Conservation (phyloP, 2,888 invertebrate genomes). For the Liposcelis brunnea region DNA sequence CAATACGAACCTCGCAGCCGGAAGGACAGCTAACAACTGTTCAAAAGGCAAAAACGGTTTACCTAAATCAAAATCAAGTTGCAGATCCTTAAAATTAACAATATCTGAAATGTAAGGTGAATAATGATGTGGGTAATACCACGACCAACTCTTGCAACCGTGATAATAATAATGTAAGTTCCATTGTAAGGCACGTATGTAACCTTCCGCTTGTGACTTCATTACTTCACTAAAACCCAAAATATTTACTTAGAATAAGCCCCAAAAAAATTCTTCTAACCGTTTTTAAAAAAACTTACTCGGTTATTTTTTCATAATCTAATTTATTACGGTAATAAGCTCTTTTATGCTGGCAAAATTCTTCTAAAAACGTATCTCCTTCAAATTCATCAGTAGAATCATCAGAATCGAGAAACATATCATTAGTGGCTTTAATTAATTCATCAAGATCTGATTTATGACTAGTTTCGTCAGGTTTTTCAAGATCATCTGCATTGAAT, state of each 20-base stretch:
- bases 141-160: constrained; percentile 94
- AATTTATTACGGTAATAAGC: constrained; percentile 86
- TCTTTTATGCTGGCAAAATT: constrained; percentile 70
- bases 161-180: constrained; percentile 91
- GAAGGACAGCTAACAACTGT: constrained; percentile 69
- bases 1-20: constrained; percentile 43
- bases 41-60: constrained; percentile 85
- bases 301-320: constrained; percentile 58
- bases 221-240: constrained; percentile 47
- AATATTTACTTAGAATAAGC: constrained; percentile 1
- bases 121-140: constrained; percentile 97
- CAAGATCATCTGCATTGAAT: constrained; percentile 22
- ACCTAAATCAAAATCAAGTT: constrained; percentile 68
- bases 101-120: constrained; percentile 93
- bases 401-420: constrained; percentile 30
- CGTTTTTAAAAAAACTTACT: constrained; percentile 32
- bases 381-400: constrained; percentile 26
- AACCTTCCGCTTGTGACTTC: constrained; percentile 67
- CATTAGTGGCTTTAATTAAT: constrained; percentile 43
- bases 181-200: constrained; percentile 91
- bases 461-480: constrained; percentile 20
- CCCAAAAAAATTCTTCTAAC: constrained; percentile 8
- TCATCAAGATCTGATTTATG: constrained; percentile 36
- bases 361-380: constrained; percentile 36
- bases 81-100: constrained; percentile 54